Evolutionary conservation across 2,888 invertebrate genomes (phyloP), one percentile per base, ranked within the genome.

Genomic region (Teinopalpus imperialis): DNA sequence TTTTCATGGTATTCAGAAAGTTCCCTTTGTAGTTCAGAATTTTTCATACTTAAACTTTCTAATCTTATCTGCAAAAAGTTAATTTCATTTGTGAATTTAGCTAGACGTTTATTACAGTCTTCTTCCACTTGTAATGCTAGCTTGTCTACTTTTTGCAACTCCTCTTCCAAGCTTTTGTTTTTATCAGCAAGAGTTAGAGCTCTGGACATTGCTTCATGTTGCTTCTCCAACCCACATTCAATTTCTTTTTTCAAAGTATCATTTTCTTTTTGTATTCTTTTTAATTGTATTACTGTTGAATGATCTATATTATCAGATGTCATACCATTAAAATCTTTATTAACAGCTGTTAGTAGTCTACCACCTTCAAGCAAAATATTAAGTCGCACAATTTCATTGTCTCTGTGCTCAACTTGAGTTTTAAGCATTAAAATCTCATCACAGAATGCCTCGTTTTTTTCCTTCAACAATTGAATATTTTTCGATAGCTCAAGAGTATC

Each of bases 151-250:
- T 94, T 94, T 53, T 91, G 90, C 52, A 95, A 66, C 71, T 95
- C 94, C 47, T 92, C 91, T 72, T 94, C 92, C 37, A 95, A 71
- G 45, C 82, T 82, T 65, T 92, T 92, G 62, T 95, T 95, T 57
- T 92, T 90, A 54, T 94, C 93, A n/a, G 94, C 94, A 40, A 95
- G 86, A 61, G 89, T 89, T 29, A 95, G 77, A 2, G 95, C 95
- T 54, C 93, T 83, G 30, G 93, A 86, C 94, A 95, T 95, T 2
- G 95, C 95, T 69, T 95, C 95, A 72, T 95, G 95, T 63, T 94
- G 93, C 61, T 93, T 93, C 41, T 90, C 85, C 47, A 93, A 68
- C 10, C 92, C 86, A 54, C 89, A 92, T 77, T 77, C 91, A 30
- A 82, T 52, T 57, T 89, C 81, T 56, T 72, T 81, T 52, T 78